Conservation (phyloP, 2,113 vertebrate genomes). For the Oreochromis aureus region DNA sequence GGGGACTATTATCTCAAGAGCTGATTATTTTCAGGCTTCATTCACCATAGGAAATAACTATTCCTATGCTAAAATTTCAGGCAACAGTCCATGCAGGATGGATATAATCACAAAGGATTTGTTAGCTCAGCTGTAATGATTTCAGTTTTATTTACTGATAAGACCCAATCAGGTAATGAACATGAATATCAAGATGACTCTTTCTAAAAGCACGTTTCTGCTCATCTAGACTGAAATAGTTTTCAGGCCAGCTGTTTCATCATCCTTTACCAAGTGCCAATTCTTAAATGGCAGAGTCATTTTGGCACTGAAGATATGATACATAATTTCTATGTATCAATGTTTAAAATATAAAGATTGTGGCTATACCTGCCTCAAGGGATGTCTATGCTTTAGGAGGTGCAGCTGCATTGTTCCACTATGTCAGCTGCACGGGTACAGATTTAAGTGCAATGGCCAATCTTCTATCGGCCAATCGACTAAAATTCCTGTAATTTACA, state of each 20-base stretch:
- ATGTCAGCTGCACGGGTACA: neutral
- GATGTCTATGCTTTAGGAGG: neutral
- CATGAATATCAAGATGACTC: neutral
- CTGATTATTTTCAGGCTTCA: neutral
- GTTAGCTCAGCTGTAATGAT: neutral
- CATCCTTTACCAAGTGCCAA: neutral
- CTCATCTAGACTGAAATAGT: neutral
- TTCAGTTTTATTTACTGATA: neutral
- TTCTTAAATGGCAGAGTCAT: neutral
- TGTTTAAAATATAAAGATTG: neutral
- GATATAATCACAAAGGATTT: neutral
- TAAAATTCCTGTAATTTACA: neutral
- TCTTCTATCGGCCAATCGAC: accelerated
- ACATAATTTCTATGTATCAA: accelerated
- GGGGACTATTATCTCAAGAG: neutral
- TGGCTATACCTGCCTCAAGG: neutral
- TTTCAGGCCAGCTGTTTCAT: neutral
- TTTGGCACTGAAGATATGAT: no score
- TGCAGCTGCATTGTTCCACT: neutral
- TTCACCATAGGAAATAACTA: neutral
- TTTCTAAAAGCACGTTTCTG: neutral
- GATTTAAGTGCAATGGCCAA: neutral
- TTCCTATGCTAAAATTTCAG: neutral
- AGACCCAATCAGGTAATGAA: neutral
- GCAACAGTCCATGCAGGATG: neutral